A percentile compares a stretch with the other conserved stretches of the same genome.
Evolutionary conservation across 2,113 vertebrate genomes (phyloP).

Genomic region (Edolisoma coerulescens): DNA sequence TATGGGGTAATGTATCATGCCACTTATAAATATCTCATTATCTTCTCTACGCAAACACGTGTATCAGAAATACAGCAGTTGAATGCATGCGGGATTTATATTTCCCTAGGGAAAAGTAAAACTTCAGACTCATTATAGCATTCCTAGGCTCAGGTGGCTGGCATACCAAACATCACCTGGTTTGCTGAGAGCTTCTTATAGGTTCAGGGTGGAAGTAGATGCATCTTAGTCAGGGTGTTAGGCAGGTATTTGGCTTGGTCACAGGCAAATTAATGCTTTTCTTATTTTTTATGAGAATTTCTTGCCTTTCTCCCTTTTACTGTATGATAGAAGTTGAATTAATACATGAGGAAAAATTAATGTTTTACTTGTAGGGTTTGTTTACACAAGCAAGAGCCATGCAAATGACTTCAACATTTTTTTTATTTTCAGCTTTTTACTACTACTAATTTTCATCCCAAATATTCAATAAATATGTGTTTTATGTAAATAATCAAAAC

Average conservation of each 20-base stretch:
- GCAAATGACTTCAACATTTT: not conserved
- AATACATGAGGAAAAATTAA: not conserved
- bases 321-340: not conserved
- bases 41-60: not conserved
- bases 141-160: not conserved
- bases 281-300: not conserved
- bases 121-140: not conserved
- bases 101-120: constrained; percentile 23
- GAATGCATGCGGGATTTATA: constrained; percentile 3
- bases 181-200: not conserved
- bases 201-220: not conserved
- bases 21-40: constrained; percentile 55
- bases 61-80: constrained; percentile 9
- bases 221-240: not conserved
- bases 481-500: not conserved
- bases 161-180: not conserved
- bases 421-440: not conserved
- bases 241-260: not conserved
- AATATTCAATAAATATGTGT: not conserved
- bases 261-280: not conserved
- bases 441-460: not conserved
- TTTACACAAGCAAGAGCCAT: not conserved
- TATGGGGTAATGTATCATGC: constrained; percentile 28
- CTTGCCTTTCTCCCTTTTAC: not conserved
- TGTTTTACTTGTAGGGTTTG: not conserved